phyloP scores from a whole-genome alignment of 2,113 vertebrate genomes.

The Lycaon pictus region DNA sequence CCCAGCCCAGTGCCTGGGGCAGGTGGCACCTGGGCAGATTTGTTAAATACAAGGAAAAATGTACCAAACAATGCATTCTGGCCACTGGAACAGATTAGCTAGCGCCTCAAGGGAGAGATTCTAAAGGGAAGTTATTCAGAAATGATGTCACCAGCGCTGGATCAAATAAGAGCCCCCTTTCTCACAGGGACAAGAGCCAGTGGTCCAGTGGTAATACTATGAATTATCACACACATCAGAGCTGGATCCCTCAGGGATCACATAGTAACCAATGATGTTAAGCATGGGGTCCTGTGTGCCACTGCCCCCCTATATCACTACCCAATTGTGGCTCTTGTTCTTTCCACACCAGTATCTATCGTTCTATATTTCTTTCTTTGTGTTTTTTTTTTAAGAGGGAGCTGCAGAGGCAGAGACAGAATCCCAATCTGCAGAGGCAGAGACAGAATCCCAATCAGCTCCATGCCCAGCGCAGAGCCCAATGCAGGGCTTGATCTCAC shows the following conservation, averaged over 20 bases:
- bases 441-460: not conserved
- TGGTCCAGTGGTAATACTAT: not conserved
- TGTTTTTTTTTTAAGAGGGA: not conserved
- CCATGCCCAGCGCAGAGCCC: not conserved
- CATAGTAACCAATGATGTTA: not conserved
- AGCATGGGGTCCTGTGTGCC: rapidly evolving
- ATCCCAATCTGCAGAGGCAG: not conserved
- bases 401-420: not conserved
- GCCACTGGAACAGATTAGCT: not conserved
- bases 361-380: too few species aligned
- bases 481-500: too few species aligned
- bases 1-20: not conserved
- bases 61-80: conserved; percentile 7
- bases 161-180: not conserved
- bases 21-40: not conserved
- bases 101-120: not conserved
- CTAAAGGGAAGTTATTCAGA: conserved; percentile 10
- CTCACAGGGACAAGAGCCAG: not conserved
- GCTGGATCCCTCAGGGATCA: not conserved
- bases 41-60: not conserved
- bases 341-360: not conserved
- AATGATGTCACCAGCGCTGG: not conserved
- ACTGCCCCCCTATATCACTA: too few species aligned
- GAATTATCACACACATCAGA: not conserved
- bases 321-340: not conserved